Percentiles rank a stretch among this genome's conserved stretches.
Conservation (phyloP, 2,888 invertebrate genomes). For the Diaphora mendica region DNA sequence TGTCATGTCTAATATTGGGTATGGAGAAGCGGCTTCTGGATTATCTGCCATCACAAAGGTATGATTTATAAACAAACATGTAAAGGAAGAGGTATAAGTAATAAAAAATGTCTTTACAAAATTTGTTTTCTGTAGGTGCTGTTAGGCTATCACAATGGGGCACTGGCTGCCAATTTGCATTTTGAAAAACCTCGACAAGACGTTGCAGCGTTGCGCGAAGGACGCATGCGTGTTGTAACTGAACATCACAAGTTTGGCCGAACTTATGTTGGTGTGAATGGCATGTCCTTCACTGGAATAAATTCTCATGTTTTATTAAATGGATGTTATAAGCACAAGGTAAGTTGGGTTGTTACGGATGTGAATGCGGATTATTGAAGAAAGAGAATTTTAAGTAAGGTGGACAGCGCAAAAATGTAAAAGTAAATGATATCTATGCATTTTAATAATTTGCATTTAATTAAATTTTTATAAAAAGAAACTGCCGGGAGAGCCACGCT, state of each 20-base stretch:
- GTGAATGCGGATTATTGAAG: no score
- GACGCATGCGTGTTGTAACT: slow-evolving; percentile 85
- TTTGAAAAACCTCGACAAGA: slow-evolving; percentile 85
- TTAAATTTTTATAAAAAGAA: no score
- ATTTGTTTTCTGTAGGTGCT: slow-evolving; percentile 59
- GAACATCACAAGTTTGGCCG: slow-evolving; percentile 85
- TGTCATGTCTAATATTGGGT: slow-evolving; percentile 73
- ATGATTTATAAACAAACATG: not conserved
- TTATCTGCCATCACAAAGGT: slow-evolving; percentile 87
- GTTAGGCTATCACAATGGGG: slow-evolving; percentile 88
- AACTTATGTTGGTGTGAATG: slow-evolving; percentile 70
- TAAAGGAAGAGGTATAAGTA: not conserved
- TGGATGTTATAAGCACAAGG: slow-evolving; percentile 65
- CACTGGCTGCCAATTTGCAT: slow-evolving; percentile 90
- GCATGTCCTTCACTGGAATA: slow-evolving; percentile 63
- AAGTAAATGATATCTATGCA: no score
- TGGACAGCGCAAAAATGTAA: no score
- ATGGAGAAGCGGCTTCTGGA: slow-evolving; percentile 68
- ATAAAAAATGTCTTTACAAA: not conserved
- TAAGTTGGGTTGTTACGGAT: slow-evolving; percentile 21
- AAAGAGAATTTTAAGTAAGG: no score
- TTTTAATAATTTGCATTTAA: no score
- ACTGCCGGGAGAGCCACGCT: no score
- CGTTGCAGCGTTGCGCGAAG: slow-evolving; percentile 78
- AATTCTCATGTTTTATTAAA: slow-evolving; percentile 66